phyloP scores from a whole-genome alignment of 2,797 vertebrate species.

The Pangasius larnaudii region DNA sequence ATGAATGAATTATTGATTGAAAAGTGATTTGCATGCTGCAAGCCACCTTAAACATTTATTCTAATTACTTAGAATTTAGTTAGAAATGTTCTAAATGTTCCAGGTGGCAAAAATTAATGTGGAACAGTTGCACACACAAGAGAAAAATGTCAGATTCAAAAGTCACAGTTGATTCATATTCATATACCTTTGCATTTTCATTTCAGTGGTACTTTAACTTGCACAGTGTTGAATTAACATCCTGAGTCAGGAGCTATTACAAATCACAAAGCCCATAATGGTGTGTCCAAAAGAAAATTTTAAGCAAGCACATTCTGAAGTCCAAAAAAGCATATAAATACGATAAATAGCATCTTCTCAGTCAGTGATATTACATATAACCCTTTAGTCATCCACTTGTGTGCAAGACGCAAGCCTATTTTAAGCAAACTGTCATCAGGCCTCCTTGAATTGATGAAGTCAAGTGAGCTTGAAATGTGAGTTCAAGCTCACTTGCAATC shows the following conservation, averaged over 20 bases:
- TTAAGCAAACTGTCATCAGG: slow-evolving; percentile 21
- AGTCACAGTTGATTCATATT: neutral
- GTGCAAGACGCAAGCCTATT: neutral
- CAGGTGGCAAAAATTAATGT: neutral
- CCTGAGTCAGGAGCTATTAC: neutral
- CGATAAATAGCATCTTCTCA: slow-evolving; percentile 17
- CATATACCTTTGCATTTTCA: neutral
- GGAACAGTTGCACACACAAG: neutral
- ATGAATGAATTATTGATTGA: neutral
- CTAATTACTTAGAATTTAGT: neutral
- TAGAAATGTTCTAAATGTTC: neutral
- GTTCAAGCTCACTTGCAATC: neutral
- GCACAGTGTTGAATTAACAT: neutral
- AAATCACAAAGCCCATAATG: neutral
- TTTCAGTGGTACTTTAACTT: neutral
- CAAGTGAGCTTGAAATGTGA: slow-evolving; percentile 30
- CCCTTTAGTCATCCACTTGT: slow-evolving; percentile 2
- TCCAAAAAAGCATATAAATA: slow-evolving; percentile 1
- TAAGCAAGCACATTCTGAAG: neutral
- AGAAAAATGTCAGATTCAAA: neutral
- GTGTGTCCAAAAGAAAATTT: neutral
- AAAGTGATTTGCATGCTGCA: neutral
- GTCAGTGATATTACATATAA: neutral
- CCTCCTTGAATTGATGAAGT: slow-evolving; percentile 16
- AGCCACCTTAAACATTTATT: neutral